A percentile compares a stretch with the other conserved stretches of the same genome.
Conservation (phyloP, 2,888 invertebrate genomes). For the Lasioglossum villosulum region DNA sequence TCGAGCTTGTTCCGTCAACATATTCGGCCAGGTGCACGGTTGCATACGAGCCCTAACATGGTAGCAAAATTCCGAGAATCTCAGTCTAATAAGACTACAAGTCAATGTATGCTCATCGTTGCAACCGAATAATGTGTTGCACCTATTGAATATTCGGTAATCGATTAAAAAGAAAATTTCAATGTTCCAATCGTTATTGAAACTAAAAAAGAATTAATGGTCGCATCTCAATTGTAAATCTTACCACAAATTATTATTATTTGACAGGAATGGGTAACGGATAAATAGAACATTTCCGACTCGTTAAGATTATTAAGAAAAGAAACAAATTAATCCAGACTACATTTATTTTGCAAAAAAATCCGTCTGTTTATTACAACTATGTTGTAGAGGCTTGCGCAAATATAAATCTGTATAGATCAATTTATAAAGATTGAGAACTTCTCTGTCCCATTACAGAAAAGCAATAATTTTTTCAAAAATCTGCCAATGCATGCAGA, state of each 20-base stretch:
- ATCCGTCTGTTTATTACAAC: not conserved
- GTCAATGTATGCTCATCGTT: not conserved
- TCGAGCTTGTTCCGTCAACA: slow-evolving; percentile 89
- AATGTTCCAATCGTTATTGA: not conserved
- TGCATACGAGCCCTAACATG: slow-evolving; percentile 92
- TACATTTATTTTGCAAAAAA: not conserved
- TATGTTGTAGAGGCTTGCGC: not conserved
- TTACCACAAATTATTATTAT: too few relatives aligned
- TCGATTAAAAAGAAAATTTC: not conserved
- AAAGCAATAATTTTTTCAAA: not conserved
- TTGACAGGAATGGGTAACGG: too few relatives aligned
- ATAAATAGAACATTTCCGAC: too few relatives aligned
- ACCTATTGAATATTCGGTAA: not conserved
- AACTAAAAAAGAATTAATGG: not conserved
- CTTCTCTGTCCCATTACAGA: not conserved
- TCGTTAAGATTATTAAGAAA: too few relatives aligned
- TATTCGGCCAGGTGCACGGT: slow-evolving; percentile 95
- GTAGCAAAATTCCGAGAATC: slow-evolving; percentile 3
- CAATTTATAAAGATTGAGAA: not conserved
- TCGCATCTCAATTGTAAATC: too few relatives aligned
- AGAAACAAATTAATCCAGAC: not conserved
- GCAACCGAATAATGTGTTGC: not conserved
- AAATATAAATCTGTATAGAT: not conserved
- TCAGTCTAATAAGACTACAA: not conserved
- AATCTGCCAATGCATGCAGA: not conserved